Base-by-base conservation (phyloP, 2,113 vertebrate species). In the Macquaria australasica region DNA sequence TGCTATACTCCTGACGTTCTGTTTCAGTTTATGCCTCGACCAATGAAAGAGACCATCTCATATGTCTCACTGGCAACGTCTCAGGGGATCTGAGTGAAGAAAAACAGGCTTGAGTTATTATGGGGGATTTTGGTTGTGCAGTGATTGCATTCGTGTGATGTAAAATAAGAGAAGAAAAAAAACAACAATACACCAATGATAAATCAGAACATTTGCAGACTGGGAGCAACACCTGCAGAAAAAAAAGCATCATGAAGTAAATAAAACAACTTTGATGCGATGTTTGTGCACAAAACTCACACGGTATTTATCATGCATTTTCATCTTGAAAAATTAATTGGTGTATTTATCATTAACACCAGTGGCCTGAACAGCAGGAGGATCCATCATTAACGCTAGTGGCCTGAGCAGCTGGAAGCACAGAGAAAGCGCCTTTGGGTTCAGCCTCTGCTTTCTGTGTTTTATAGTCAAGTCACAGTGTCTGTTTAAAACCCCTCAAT, bases 401-500 rank as follows among this genome's bases (percentile, higher is more conserved):
- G 89, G 87, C 80, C 84, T 60, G 45, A 85, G 81, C 86, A 87
- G 86, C 85, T 77, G 84, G 83, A 87, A 80, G 68, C 66, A 70
- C 86, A 68, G 76, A 85, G 83, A 83, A 73, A 62, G 51, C 3
- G 82, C 89, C 86, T 89, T 51, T 37, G 84, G 88, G 81, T 88
- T 83, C 58, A 79, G 31, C 25, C 81, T 82, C 72, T 70, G 75
- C 78, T 87, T 82, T 41, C 79, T 28, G 45, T 73, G 63, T 86
- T 93, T 89, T 83, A 84, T 21, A 92, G 91, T 93, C 89, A 75
- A 91, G 88, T 90, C 93, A 94, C 92, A 90, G 79, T 8, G 77
- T 78, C 86, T 81, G 84, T 87, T 92, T 93, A 87, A 94, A 93
- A 82, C 75, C 93, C 91, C 87, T 90, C 93, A 93, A 94, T 93